phyloP scores from a whole-genome alignment of 2,888 invertebrate species.

The Escarpia spicata region DNA sequence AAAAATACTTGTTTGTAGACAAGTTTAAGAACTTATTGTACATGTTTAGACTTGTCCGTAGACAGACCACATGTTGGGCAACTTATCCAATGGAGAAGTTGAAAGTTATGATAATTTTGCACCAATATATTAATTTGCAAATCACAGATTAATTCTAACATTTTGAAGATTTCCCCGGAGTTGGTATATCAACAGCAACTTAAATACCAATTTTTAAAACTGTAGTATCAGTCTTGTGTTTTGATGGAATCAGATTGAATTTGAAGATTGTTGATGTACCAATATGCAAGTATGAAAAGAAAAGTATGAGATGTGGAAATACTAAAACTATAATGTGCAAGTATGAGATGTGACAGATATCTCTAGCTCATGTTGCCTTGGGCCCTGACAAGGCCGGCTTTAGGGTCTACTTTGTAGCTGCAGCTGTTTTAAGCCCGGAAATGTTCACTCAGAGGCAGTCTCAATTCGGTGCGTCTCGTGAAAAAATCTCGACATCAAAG shows the following conservation, averaged over 20 bases:
- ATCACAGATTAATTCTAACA: not conserved
- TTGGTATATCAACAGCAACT: not conserved
- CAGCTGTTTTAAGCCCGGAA: conserved; percentile 12
- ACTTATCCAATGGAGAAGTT: too few species aligned
- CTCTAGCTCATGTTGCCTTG: not conserved
- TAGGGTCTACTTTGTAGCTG: conserved; percentile 16
- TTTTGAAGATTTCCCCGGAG: not conserved
- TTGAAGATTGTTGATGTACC: not conserved
- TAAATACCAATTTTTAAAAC: not conserved
- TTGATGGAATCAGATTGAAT: not conserved
- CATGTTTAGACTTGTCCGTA: too few species aligned
- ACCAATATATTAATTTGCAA: too few species aligned
- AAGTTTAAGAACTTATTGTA: too few species aligned
- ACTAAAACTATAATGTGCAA: not conserved
- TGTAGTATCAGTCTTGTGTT: not conserved
- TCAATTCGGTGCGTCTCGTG: not conserved
- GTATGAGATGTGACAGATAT: not conserved
- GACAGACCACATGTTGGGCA: too few species aligned
- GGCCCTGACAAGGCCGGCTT: not conserved
- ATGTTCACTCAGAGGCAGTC: not conserved
- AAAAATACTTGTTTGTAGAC: too few species aligned
- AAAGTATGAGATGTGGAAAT: not conserved
- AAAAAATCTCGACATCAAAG: not conserved
- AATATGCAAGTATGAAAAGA: not conserved
- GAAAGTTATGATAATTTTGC: too few species aligned